Conservation (phyloP, 2,888 invertebrate species). For the Erannis defoliaria region DNA sequence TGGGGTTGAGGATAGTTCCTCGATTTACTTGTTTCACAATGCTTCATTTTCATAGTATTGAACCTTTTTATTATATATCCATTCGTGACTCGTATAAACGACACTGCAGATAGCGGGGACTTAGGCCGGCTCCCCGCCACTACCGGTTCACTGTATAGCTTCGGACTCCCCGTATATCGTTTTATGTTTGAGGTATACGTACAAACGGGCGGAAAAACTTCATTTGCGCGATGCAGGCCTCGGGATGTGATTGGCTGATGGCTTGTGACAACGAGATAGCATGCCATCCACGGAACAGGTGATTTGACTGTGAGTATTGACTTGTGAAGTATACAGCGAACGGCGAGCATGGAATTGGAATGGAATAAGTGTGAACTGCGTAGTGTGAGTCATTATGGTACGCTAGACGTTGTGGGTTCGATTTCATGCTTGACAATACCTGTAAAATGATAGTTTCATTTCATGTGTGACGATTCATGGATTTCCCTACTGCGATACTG, state of each 20-base stretch:
- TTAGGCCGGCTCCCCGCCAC: constrained; percentile 14
- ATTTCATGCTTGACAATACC: too few species aligned
- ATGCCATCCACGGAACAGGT: too few species aligned
- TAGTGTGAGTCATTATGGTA: too few species aligned
- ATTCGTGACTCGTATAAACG: constrained; percentile 7
- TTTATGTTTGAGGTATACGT: background rate
- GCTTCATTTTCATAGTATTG: constrained; percentile 14
- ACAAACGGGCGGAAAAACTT: background rate
- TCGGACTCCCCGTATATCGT: background rate
- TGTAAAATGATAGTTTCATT: too few species aligned
- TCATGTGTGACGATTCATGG: too few species aligned
- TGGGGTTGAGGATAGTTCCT: constrained; percentile 10
- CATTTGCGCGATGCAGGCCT: constrained; percentile 6
- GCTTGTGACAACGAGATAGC: background rate
- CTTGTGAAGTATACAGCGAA: too few species aligned
- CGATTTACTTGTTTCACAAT: constrained; percentile 16
- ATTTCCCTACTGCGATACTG: too few species aligned
- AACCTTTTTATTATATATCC: constrained; percentile 1
- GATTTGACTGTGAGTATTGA: background rate
- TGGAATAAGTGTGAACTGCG: too few species aligned
- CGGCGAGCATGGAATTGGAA: too few species aligned
- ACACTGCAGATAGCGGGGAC: constrained; percentile 8
- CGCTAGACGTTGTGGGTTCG: too few species aligned
- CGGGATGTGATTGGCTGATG: background rate
- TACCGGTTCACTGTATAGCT: constrained; percentile 14